Evolutionary conservation across 2,888 invertebrate species (phyloP), one percentile per base, ranked within the genome.

Genomic region (Cenopis cana): DNA sequence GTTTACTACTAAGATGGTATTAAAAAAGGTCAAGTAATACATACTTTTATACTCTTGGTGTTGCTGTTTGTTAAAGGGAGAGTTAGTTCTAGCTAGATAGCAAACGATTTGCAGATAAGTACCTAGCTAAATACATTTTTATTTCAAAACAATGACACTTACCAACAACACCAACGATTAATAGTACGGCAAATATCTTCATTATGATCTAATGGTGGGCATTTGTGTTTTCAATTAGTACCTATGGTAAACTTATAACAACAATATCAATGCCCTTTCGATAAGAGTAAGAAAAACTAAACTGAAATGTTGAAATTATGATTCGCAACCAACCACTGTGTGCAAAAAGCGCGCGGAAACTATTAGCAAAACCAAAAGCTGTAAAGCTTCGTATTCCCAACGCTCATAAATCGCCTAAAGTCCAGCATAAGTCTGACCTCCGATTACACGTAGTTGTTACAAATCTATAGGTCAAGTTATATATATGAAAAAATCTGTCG

Each of bases 321-420:
- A 5, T 12, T 52, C 59, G 69, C 61, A 74, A 66, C 74, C 68
- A 74, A 79, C 74, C 64, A 75, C 79, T 81, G 86, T 75, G 80
- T 83, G 80, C 83, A 85, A 86, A 90, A 90, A 88, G 85, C 85
- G 86, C 88, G 83, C 85, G 83, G 86, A 85, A 87, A 83, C 78
- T 78, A 90, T 88, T 5, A 20, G 38, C 74, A 65, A 67, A 72
- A 79, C 78, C 79, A 79, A 79, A 82, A 84, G 81, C 81, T 82
- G 71, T 69, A n/a, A 14, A 46, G n/a, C n/a, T n/a, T 46, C 4
- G n/a, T 33, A 33, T 46, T 46, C n/a, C 14, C n/a, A 46, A 46
- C n/a, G 46, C n/a, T n/a, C 6, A n/a, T n/a, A 46, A n/a, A 46
- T 6, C 33, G 8, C 33, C 33, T 8, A 46, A 8, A 14, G n/a